Base-by-base conservation (phyloP, 2,113 vertebrate species). In the Megaptera novaeangliae region DNA sequence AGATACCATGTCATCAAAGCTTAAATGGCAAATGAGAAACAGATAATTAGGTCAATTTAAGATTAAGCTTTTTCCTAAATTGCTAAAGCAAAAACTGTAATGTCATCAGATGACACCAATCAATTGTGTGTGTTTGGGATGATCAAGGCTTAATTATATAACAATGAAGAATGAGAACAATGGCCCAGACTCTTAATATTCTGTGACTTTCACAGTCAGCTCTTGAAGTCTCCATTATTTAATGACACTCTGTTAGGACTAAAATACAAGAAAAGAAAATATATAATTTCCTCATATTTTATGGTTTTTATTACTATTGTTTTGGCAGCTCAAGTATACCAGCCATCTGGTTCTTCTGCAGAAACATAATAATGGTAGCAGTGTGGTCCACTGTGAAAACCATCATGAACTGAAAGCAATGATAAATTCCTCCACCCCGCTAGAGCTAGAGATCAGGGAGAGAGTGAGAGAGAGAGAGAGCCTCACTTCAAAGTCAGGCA, bases 61-160 rank as follows among this genome's bases (percentile, higher is more conserved):
- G 14, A 78, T 94, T 96, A 63, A 83, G 89, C 74, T 81, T 46
- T 92, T 83, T 86, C 29, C 25, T 87, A 94, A 96, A 78, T 66
- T 93, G 44, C 78, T 84, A 88, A 82, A 87, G 39, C 44, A 91
- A 96, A 91, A 89, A 82, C 18, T 90, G 8, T 52, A 95, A 44
- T 95, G 57, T 64, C 44, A 90, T 75, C 59, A 82, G 29, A 92
- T 82, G 66, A 82, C 29, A 63, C 29, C 39, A 55, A 63, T 88
- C 44, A 86, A 93, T 29, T 91, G 49, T 52, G 6, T 64, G n/a
- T 85, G 25, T 75, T 78, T 90, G n/a, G 84, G 46, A 78, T 74
- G 74, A 88, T 81, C 46, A 66, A 74, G 13, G 5, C 34, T 80
- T 93, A 88, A 63, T 68, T 84, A 68, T 69, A 71, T 75, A 92